Evolutionary conservation across 2,113 vertebrate genomes (phyloP).

Genomic region (Dasypus novemcinctus): DNA sequence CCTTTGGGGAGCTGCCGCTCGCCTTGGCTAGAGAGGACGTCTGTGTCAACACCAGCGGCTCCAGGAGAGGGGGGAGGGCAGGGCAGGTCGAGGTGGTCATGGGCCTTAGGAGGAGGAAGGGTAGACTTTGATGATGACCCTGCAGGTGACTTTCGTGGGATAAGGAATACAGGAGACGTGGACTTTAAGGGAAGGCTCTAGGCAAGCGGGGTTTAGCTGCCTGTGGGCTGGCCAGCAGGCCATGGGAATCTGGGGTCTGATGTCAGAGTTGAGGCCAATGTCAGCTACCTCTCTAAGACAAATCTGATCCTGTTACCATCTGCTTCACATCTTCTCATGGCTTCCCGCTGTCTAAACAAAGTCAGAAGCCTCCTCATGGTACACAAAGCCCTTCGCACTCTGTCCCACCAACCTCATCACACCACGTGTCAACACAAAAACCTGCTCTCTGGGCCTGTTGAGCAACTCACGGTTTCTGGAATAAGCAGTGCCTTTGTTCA

Average conservation of each 20-base stretch:
- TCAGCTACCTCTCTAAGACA: not conserved
- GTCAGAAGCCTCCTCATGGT: not conserved
- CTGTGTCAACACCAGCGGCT: no score
- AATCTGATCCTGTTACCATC: not conserved
- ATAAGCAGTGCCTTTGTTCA: slow-evolving; percentile 20
- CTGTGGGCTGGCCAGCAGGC: not conserved
- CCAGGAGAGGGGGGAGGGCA: not conserved
- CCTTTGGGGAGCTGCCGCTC: not conserved
- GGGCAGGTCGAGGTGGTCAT: not conserved
- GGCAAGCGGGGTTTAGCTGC: not conserved
- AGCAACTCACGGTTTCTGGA: not conserved
- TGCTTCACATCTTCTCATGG: not conserved
- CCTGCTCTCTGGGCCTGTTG: not conserved
- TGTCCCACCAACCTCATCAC: not conserved
- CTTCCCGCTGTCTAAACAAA: slow-evolving; percentile 19
- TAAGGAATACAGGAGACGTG: not conserved
- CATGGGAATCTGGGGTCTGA: not conserved
- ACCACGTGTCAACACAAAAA: not conserved
- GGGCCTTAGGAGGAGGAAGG: no score
- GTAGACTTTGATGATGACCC: not conserved
- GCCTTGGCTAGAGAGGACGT: not conserved
- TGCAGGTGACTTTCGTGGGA: not conserved
- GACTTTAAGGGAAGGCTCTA: not conserved
- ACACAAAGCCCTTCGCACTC: not conserved
- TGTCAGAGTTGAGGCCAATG: not conserved